phyloP scores from a whole-genome alignment of 1,140 invertebrate genomes.

The Bombus fervidus region DNA sequence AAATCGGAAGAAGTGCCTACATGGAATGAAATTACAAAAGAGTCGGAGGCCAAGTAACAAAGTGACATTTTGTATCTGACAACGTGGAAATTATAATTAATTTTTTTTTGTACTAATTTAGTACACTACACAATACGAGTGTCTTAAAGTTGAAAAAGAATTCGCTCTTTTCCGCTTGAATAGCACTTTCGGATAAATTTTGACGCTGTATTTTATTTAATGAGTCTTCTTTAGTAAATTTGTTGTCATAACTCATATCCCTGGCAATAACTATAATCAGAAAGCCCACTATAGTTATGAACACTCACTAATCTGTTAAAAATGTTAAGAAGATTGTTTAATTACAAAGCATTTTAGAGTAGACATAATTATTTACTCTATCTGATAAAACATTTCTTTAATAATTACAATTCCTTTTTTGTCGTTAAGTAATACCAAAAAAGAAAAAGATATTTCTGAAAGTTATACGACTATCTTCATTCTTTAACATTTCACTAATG shows the following conservation, averaged over 20 bases:
- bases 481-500: background rate
- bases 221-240: constrained; percentile 31
- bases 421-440: constrained; percentile 47
- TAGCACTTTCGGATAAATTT: constrained; percentile 40
- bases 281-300: constrained; percentile 20
- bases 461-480: constrained; percentile 32
- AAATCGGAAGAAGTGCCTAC: constrained; percentile 60
- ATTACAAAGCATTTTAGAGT: constrained; percentile 29
- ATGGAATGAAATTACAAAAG: constrained; percentile 51
- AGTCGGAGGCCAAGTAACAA: constrained; percentile 59
- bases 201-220: constrained; percentile 30
- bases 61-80: constrained; percentile 52
- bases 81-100: constrained; percentile 43
- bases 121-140: constrained; percentile 40
- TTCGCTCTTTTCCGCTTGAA: constrained; percentile 21
- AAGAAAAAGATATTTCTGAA: constrained; percentile 37
- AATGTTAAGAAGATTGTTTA: constrained; percentile 33
- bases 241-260: constrained; percentile 4
- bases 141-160: constrained; percentile 29
- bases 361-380: constrained; percentile 32
- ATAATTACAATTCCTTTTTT: constrained; percentile 24
- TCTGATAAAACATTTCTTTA: constrained; percentile 15
- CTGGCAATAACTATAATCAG: constrained; percentile 48
- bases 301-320: constrained; percentile 30
- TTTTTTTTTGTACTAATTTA: constrained; percentile 46